Evolutionary conservation across 2,113 vertebrate genomes (phyloP), one percentile per base, ranked within the genome.

Genomic region (Lamprotornis superbus): DNA sequence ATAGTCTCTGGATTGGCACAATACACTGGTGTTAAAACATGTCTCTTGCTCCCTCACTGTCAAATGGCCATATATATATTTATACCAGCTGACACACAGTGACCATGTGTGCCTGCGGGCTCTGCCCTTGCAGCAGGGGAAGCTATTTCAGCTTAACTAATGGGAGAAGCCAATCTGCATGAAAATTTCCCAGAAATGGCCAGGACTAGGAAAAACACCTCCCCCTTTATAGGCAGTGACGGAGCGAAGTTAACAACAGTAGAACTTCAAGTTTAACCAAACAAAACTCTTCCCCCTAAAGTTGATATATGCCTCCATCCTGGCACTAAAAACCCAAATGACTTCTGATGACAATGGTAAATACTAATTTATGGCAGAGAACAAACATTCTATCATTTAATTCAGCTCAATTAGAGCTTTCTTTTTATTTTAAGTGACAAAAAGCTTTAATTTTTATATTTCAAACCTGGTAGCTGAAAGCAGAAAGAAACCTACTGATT

Each of bases 51-150:
- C 57, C 63, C 19, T 28, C 5, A 11, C 11, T 21, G 24, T 52
- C 20, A 53, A 69, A 23, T 16, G 27, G 14, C 9, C 15, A 14
- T 44, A 44, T n/a, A 74, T 56, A 11, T 31, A 49, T 37, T 80
- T 56, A 15, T n/a, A 33, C 28, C 50, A 46, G 11, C 22, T 53
- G 50, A 53, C 9, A 15, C 9, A 12, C 15, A 39, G 18, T 22
- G 50, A 60, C 16, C 3, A 0, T 8, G 46, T 42, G 5, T 9
- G 7, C 3, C 1, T 37, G 10, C 5, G 0, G 30, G 9, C 18
- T 53, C 46, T 86, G 47, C 40, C 40, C 37, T n/a, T 86, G 39
- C 27, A 83, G 5, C 19, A 60, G 21, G 27, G 20, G 10, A 65
- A 82, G 6, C 4, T 20, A 47, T 49, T 84, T 82, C 33, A 89